phyloP scores from a whole-genome alignment of 2,888 invertebrate genomes.

The Serrognathus titanus region DNA sequence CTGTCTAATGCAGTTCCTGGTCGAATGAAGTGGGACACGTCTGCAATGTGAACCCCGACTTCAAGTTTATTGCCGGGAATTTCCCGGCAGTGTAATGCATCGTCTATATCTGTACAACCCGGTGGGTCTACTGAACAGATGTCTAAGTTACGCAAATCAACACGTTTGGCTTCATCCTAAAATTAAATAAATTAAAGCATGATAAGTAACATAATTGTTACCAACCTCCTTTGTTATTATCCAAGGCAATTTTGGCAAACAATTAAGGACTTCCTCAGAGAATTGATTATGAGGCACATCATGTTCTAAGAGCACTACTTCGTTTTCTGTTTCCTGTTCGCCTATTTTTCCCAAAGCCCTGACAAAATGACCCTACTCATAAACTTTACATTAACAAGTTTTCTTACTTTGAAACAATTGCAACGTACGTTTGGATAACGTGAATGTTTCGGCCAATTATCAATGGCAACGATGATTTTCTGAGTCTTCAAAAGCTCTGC shows the following conservation, averaged over 20 bases:
- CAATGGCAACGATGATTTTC: constrained; percentile 92
- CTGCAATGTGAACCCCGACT: constrained; percentile 97
- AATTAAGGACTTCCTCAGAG: constrained; percentile 89
- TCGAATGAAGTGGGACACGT: constrained; percentile 95
- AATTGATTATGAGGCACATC: constrained; percentile 96
- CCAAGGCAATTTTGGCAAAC: constrained; percentile 89
- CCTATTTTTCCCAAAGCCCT: constrained; percentile 88
- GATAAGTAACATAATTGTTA: neutral
- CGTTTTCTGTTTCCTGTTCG: constrained; percentile 93
- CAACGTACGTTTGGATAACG: constrained; percentile 73
- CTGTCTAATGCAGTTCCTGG: constrained; percentile 89
- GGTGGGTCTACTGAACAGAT: constrained; percentile 97
- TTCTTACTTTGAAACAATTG: constrained; percentile 47
- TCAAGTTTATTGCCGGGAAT: constrained; percentile 72
- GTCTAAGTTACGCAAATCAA: constrained; percentile 78
- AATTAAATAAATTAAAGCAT: constrained; percentile 4
- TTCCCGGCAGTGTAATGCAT: constrained; percentile 86
- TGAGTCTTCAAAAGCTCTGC: constrained; percentile 75
- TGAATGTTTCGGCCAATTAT: constrained; percentile 93
- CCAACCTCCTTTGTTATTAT: constrained; percentile 75
- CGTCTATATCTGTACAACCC: constrained; percentile 98
- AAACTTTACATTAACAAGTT: neutral
- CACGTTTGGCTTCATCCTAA: constrained; percentile 73
- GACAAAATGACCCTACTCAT: constrained; percentile 83
- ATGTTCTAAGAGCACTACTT: constrained; percentile 91